phyloP scores from a whole-genome alignment of 2,113 vertebrate species.

The Psammodynastes pulverulentus region DNA sequence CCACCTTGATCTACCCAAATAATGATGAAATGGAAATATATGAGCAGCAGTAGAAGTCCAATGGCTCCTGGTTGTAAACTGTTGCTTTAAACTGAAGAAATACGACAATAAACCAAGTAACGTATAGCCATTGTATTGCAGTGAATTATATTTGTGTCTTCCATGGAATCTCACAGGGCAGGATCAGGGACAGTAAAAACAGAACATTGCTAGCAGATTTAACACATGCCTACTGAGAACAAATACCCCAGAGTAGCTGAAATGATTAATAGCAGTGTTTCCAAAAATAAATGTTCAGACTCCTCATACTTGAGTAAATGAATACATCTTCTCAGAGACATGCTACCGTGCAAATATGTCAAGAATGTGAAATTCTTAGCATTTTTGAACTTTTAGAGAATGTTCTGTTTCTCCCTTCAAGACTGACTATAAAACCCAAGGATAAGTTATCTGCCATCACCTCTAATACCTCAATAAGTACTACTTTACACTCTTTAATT shows the following conservation, averaged over 20 bases:
- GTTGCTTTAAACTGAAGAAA: background rate
- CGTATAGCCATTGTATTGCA: background rate
- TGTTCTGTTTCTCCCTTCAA: background rate
- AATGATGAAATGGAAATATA: background rate
- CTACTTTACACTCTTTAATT: background rate
- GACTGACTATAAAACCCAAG: background rate
- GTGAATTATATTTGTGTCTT: background rate
- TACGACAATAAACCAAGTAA: background rate
- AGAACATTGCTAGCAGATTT: background rate
- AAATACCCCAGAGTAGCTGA: background rate
- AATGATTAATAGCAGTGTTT: constrained; percentile 2
- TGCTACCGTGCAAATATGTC: background rate
- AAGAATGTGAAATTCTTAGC: constrained; percentile 21
- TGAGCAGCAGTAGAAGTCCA: background rate
- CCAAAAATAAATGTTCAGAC: background rate
- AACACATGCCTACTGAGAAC: constrained; percentile 3
- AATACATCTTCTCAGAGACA: constrained; percentile 17
- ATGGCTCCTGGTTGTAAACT: background rate
- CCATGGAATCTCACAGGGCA: background rate
- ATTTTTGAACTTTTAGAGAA: background rate
- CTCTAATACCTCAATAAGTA: background rate
- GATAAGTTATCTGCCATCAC: background rate
- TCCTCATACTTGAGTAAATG: constrained; percentile 21
- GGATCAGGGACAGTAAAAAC: background rate
- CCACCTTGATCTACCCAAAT: background rate